phyloP scores from a whole-genome alignment of 2,113 vertebrate genomes.

The Potamarius usumacintae region DNA sequence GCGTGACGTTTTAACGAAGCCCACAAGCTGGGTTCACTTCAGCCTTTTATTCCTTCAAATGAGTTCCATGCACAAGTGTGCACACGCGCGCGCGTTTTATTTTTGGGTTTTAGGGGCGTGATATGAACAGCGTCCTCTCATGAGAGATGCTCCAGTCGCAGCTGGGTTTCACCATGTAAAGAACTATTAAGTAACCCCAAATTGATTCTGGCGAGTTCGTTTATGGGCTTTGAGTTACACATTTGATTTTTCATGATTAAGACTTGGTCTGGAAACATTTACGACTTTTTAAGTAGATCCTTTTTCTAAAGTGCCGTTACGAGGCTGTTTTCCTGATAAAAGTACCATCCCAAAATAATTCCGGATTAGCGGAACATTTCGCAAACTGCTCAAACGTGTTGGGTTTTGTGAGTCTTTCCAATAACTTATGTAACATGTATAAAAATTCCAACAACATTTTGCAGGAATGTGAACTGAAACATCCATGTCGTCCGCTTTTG shows the following conservation, averaged over 20 bases:
- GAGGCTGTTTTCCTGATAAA: constrained; percentile 18
- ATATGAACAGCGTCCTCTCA: neutral
- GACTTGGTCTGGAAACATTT: constrained; percentile 9
- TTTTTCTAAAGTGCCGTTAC: neutral
- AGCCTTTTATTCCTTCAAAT: constrained; percentile 13
- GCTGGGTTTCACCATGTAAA: constrained; percentile 20
- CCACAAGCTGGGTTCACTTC: neutral
- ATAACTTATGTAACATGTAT: neutral
- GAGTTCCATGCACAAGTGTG: constrained; percentile 3
- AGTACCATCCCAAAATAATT: neutral
- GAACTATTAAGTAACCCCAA: constrained; percentile 22
- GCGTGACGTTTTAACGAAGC: neutral
- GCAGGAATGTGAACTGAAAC: neutral
- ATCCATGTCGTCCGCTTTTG: neutral
- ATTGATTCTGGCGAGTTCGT: neutral
- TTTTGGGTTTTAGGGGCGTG: constrained; percentile 3
- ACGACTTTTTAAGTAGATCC: neutral
- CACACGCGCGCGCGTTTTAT: neutral
- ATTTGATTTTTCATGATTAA: constrained; percentile 1
- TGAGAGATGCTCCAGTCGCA: neutral
- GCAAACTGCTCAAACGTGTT: neutral
- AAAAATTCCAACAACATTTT: neutral
- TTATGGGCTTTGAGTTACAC: constrained; percentile 3
- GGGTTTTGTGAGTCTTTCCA: neutral
- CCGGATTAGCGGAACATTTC: neutral